Conservation (phyloP, 2,797 vertebrate genomes). For the Phoeniculus purpureus region DNA sequence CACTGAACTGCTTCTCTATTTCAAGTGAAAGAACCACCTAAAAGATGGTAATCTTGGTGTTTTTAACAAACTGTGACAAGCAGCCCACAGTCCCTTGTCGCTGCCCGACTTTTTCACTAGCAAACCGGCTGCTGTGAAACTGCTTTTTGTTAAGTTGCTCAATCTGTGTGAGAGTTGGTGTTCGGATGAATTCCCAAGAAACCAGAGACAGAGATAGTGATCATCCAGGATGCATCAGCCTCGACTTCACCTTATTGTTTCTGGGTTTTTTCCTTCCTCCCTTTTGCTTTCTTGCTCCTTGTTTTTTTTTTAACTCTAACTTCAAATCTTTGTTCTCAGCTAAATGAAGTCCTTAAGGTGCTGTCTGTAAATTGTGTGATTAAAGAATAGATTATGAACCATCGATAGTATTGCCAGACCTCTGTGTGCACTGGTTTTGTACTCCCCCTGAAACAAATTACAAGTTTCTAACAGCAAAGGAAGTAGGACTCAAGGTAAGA, state of each 20-base stretch:
- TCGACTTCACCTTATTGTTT: neutral
- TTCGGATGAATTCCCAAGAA: neutral
- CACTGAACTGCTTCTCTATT: neutral
- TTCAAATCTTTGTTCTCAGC: neutral
- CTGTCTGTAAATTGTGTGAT: neutral
- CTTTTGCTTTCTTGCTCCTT: neutral
- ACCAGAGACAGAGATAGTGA: constrained; percentile 20
- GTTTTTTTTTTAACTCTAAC: neutral
- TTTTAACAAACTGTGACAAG: neutral
- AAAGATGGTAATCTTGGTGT: neutral
- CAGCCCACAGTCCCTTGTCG: neutral
- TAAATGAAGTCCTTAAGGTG: neutral
- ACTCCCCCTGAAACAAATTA: neutral
- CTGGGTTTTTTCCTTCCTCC: neutral
- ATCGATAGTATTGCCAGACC: neutral
- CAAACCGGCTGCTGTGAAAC: neutral
- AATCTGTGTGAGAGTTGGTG: neutral
- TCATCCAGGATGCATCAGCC: neutral
- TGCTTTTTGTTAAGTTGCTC: neutral
- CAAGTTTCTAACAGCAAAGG: neutral
- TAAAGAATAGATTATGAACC: neutral
- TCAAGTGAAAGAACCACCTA: neutral
- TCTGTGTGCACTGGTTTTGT: neutral
- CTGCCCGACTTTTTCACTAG: neutral
- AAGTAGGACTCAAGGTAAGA: neutral